These are phyloP conservation scores for Notarius lentiginosus DNA, from an alignment of 2,113 vertebrate genomes.

Conservation along the genomic window DNA sequence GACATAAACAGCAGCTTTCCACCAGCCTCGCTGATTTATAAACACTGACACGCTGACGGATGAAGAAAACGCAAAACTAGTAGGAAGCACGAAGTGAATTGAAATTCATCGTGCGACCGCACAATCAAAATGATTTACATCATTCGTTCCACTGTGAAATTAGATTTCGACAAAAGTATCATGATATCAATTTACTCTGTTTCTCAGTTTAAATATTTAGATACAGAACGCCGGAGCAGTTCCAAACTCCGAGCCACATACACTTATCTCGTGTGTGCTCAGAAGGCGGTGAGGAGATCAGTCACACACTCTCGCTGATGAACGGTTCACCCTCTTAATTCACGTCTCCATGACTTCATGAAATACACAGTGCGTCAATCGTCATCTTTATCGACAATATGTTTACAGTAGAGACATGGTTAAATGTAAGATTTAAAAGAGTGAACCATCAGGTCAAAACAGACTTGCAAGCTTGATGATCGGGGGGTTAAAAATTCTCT, in stretches of 20 bases:
- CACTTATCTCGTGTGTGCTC: not conserved
- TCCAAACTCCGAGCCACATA: not conserved
- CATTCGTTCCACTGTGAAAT: slow-evolving; percentile 31
- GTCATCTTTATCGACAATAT: not conserved
- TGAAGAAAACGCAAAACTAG: not conserved
- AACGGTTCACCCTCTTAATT: not conserved
- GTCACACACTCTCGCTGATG: not conserved
- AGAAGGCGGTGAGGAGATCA: not conserved
- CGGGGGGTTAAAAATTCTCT: not conserved
- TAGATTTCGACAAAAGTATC: slow-evolving; percentile 8
- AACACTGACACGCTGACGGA: slow-evolving; percentile 22
- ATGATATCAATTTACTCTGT: slow-evolving; percentile 7
- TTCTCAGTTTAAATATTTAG: slow-evolving; percentile 27
- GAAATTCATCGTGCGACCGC: slow-evolving; percentile 9
- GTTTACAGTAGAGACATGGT: not conserved
- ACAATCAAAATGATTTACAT: slow-evolving; percentile 35
- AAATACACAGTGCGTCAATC: not conserved
- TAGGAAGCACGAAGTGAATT: not conserved
- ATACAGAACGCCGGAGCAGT: not conserved
- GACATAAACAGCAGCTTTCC: slow-evolving; percentile 16
- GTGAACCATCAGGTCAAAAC: not conserved
- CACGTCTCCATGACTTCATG: not conserved
- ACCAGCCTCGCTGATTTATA: slow-evolving; percentile 13
- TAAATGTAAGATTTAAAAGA: not conserved
- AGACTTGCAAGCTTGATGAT: not conserved